Base-by-base conservation (phyloP, 1,140 invertebrate species). In the Globodera rostochiensis region DNA sequence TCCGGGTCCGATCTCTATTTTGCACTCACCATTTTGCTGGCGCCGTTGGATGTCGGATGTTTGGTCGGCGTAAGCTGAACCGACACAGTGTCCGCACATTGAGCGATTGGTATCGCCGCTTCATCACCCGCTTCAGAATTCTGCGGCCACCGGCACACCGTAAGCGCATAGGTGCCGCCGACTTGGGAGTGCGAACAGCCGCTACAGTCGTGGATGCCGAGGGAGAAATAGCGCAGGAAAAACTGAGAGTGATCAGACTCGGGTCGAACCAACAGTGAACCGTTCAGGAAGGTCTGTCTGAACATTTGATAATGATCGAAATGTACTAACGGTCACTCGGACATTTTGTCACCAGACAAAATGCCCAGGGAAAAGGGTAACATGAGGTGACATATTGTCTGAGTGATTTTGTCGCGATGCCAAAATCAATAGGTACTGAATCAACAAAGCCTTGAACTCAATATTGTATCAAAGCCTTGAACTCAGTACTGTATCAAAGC, bases 191-290 rank as follows among this genome's bases (percentile, higher is more conserved):
- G 84, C 7, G 46, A 36, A 60, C 83, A 84, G 9, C 79, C 67
- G 36, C 50, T 60, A 69, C 84, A 84, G 50, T 84, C 84, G 47
- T 84, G 83, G 15, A 84, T 75, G 50, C 46, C 86, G 19, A 85
- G 49, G 15, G 81, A 74, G 66, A 67, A 85, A 69, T 87, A 87
- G 53, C 86, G 86, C 6, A 87, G 64, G 83, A 85, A 85, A 36
- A 69, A 87, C n/a, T 82, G 69, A 13, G 84, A 85, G 74, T 87
- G 84, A n/a, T 66, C 84, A 25, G n/a, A 47, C 36, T 85, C 73
- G 21, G 45, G 64, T 66, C 84, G 76, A 15, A 84, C 84, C 47
- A 80, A 11, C n/a, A 86, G 76, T n/a, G 85, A 82, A 36, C 71
- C 82, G 69, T 84, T 86, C 69, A 85, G 84, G 25, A 85, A 81